These are phyloP conservation scores for Tauraco erythrolophus DNA, from an alignment of 2,113 vertebrate species.

Conservation along the genomic window DNA sequence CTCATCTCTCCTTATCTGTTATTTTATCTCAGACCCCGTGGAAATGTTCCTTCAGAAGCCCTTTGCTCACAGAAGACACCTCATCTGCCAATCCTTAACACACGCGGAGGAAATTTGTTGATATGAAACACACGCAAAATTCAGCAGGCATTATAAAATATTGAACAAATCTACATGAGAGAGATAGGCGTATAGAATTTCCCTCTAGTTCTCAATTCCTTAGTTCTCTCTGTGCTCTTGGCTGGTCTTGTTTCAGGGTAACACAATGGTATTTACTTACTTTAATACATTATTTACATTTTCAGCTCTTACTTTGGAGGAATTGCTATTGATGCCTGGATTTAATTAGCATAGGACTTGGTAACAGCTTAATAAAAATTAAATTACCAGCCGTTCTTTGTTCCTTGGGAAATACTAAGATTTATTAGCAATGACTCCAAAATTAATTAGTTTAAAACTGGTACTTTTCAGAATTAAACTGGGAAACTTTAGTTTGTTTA, in stretches of 20 bases:
- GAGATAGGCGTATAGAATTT: background rate
- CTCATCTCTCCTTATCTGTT: background rate
- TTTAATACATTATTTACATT: slow-evolving; percentile 66
- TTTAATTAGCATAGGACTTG: slow-evolving; percentile 64
- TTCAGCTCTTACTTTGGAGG: slow-evolving; percentile 49
- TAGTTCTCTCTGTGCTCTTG: background rate
- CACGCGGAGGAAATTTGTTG: background rate
- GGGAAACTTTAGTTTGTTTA: background rate
- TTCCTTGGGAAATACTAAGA: slow-evolving; percentile 64
- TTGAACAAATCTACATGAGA: background rate
- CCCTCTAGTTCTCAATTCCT: background rate
- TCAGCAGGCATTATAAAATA: slow-evolving; percentile 2
- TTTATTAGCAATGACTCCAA: slow-evolving; percentile 50
- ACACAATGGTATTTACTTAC: slow-evolving; percentile 27
- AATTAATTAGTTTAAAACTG: slow-evolving; percentile 63
- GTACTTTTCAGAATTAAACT: slow-evolving; percentile 52
- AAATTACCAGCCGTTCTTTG: slow-evolving; percentile 57
- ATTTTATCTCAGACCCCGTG: background rate
- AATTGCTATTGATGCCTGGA: slow-evolving; percentile 46
- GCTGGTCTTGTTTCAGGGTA: background rate
- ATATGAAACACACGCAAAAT: slow-evolving; percentile 20
- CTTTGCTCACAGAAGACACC: slow-evolving; percentile 32
- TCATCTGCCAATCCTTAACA: slow-evolving; percentile 11
- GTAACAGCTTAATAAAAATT: slow-evolving; percentile 66
- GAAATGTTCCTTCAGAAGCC: background rate